Base-by-base conservation (phyloP, 1,140 invertebrate genomes). In the Drosophila bocqueti region DNA sequence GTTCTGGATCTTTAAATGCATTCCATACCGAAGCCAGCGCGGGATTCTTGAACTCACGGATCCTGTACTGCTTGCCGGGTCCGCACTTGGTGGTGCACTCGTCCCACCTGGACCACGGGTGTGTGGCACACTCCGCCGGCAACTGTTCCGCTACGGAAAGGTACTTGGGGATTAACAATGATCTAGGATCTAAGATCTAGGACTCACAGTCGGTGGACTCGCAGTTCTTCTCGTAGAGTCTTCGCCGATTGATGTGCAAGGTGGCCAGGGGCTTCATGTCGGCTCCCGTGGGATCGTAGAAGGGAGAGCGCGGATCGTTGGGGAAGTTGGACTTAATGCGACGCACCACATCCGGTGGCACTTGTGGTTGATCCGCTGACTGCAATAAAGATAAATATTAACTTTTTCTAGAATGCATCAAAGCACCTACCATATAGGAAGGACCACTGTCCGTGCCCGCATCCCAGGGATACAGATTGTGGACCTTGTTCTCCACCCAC, bases 381-480 rank as follows among this genome's bases (percentile, higher is more conserved):
- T 98, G 79, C 92, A 93, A 4, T 34, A 52, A 42, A 18, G 9
- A 18, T 10, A 2, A 18, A 21, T 4, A 4, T 2, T 16, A 26
- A 4, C 4, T 10, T 3, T 0, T 31, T 2, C 2, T 2, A 0
- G 47, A 29, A 29, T 0, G 11, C 15, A 57, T n/a, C 0, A 10
- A 26, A 49, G 3, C 2, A 29, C 94, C 95, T 92, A 98, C 98
- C 93, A 96, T 96, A 92, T 99, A 99, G 31, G 97, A 97, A 10
- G 97, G 94, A 1, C 99, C 99, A 91, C 95, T 96, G 89, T 99
- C 98, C 0, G 98, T 99, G 1, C 99, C 99, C n/a, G 97, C 98
- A 93, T 99, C 99, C 94, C 97, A 99, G 1, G 99, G 99, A 93
- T 97, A 99, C 9, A 99, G 94, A 93, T 99, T 97, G 18, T 99